Evolutionary conservation across 2,113 vertebrate genomes (phyloP), one percentile per base, ranked within the genome.

Genomic region (Sula dactylatra): DNA sequence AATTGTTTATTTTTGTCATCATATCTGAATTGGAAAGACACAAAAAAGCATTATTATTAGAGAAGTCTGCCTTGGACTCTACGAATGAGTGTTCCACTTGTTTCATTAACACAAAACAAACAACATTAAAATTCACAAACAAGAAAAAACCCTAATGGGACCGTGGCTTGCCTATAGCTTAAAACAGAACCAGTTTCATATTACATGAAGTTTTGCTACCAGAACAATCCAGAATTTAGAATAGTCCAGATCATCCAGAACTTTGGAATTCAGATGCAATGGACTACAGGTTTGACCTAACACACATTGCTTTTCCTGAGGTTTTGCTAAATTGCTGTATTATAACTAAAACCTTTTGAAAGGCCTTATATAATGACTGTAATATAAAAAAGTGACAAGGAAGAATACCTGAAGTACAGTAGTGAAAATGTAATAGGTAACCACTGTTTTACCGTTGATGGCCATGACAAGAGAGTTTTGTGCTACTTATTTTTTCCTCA

Each of bases 1-100:
- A 99, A 99, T n/a, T 99, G 99, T 73, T 98, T 98, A 83, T 98
- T 99, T 97, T 98, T 99, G 62, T 98, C 98, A 91, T 99, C 99
- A 20, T 99, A 99, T 87, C 98, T 99, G 95, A 91, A 97, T 94
- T 40, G 67, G 85, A 94, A 96, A 95, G 69, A 96, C 67, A 86
- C 5, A 83, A 91, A 90, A 93, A 93, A 72, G 3, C 42, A 64
- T 59, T 55, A 32, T 29, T 72, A 74, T 79, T 81, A 77, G 24
- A 90, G 44, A 93, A 71, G 36, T 49, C 66, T 88, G 67, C 50
- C 42, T 67, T 71, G 44, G 19, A 45, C 49, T 88, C 29, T 38
- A 31, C 24, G 22, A 56, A n/a, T 11, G 7, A 45, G 5, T 36
- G 67, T 82, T 62, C 25, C 55, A 84, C 45, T 73, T 78, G 25